Conservation (phyloP, 2,888 invertebrate genomes). For the Ochropleura leucogaster region DNA sequence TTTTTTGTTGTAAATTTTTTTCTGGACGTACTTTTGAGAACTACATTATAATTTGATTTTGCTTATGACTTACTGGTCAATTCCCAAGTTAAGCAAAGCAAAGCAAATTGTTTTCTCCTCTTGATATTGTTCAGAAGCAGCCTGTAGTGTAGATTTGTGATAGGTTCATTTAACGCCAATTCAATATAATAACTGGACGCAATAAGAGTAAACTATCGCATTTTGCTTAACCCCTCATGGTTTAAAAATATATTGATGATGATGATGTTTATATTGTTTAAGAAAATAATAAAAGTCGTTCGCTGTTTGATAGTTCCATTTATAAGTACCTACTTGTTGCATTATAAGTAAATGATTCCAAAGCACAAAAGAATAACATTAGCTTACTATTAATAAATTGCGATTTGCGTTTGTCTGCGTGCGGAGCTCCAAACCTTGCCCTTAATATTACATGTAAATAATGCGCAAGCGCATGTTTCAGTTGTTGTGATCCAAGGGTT, state of each 20-base stretch:
- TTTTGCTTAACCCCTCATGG: background rate
- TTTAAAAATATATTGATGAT: background rate
- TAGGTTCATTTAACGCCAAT: background rate
- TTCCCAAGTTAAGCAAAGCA: background rate
- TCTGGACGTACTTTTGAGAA: no score
- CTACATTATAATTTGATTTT: no score
- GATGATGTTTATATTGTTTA: background rate
- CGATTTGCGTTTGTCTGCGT: background rate
- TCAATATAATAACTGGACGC: background rate
- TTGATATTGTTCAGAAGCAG: background rate
- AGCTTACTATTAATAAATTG: background rate
- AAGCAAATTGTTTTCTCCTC: background rate
- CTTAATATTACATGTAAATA: slow-evolving; percentile 3
- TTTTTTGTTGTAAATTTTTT: no score
- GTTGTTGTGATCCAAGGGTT: background rate
- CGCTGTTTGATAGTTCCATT: background rate
- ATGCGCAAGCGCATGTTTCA: background rate
- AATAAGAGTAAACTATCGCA: background rate
- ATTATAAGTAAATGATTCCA: no score
- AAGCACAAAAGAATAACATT: background rate
- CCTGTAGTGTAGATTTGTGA: background rate
- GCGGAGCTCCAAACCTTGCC: background rate
- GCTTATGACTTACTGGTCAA: background rate
- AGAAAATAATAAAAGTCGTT: background rate
- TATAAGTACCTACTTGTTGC: background rate